Percentiles rank a stretch among this genome's conserved stretches.
phyloP scores from a whole-genome alignment of 2,797 vertebrate genomes.

The Cyprinella venusta region DNA sequence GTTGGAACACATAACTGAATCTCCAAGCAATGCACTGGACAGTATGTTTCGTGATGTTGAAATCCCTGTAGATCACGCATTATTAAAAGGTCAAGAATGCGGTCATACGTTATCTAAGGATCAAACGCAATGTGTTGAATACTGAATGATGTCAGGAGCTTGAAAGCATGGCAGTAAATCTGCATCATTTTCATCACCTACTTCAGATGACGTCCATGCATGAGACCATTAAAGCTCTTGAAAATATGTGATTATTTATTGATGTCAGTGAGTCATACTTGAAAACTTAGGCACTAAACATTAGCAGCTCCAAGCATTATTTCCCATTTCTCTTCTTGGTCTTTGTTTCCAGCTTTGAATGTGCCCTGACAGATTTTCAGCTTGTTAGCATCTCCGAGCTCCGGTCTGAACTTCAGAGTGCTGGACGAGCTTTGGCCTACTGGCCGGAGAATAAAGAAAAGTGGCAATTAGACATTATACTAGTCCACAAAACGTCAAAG shows the following conservation, averaged over 20 bases:
- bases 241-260: slow-evolving; percentile 56
- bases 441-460: slow-evolving; percentile 50
- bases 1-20: slow-evolving; percentile 22
- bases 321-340: slow-evolving; percentile 37
- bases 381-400: slow-evolving; percentile 54
- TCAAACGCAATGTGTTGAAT: slow-evolving; percentile 11
- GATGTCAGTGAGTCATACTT: slow-evolving; percentile 50
- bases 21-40: slow-evolving; percentile 61
- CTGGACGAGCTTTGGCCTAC: slow-evolving; percentile 46
- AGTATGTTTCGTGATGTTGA: slow-evolving; percentile 41
- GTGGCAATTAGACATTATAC: slow-evolving; percentile 50
- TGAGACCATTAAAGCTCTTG: slow-evolving; percentile 51
- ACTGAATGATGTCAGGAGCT: not conserved
- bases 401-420: slow-evolving; percentile 47
- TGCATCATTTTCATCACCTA: slow-evolving; percentile 11
- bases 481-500: slow-evolving; percentile 54
- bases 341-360: slow-evolving; percentile 30
- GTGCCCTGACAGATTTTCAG: slow-evolving; percentile 40
- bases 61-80: slow-evolving; percentile 6
- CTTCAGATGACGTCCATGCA: slow-evolving; percentile 40
- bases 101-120: slow-evolving; percentile 12
- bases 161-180: slow-evolving; percentile 15
- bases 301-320: slow-evolving; percentile 33
- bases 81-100: slow-evolving; percentile 16
- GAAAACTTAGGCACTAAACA: slow-evolving; percentile 53